Conservation (phyloP, 2,888 invertebrate species). For the Podabrus alpinus region DNA sequence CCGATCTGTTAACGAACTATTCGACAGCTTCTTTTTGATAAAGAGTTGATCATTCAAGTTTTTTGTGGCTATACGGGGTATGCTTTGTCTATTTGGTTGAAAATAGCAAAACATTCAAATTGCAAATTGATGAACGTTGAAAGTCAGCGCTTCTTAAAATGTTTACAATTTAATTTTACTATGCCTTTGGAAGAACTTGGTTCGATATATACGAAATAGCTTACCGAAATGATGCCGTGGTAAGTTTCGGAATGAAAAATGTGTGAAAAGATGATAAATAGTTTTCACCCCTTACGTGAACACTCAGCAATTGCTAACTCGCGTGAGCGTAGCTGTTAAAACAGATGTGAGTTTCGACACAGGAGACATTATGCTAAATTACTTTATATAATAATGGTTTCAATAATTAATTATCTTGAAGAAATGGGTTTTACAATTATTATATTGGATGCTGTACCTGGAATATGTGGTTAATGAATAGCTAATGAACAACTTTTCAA, state of each 20-base stretch:
- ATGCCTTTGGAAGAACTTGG: too few relatives aligned
- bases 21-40: background rate
- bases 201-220: background rate
- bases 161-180: too few relatives aligned
- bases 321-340: slow-evolving; percentile 23
- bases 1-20: slow-evolving; percentile 25
- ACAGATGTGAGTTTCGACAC: slow-evolving; percentile 40
- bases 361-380: slow-evolving; percentile 33
- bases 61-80: background rate
- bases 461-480: background rate
- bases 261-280: slow-evolving; percentile 1
- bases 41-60: background rate
- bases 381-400: slow-evolving; percentile 1
- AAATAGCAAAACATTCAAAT: background rate
- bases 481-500: background rate
- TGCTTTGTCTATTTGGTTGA: background rate
- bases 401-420: background rate
- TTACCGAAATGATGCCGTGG: background rate
- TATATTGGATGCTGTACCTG: slow-evolving; percentile 4
- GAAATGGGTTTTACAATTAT: background rate
- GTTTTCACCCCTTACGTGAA: slow-evolving; percentile 6
- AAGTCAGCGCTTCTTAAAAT: background rate
- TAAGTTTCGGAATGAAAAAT: background rate
- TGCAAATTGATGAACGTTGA: background rate
- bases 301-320: slow-evolving; percentile 5